Evolutionary conservation across 2,113 vertebrate genomes (phyloP), one percentile per base, ranked within the genome.

Genomic region (Poecile atricapillus): DNA sequence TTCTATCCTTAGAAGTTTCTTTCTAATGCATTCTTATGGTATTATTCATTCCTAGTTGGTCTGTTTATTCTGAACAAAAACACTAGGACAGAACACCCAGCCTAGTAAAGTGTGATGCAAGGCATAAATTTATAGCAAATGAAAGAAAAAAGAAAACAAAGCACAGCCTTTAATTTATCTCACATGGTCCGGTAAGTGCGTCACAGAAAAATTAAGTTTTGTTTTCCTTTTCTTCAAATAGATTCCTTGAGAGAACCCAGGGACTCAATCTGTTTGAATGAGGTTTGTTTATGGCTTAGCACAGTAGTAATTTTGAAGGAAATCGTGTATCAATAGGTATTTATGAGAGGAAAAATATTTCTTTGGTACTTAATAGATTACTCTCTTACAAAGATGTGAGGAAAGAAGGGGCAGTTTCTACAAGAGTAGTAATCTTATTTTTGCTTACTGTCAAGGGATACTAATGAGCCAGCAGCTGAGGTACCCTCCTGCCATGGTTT

Each of bases 131-230:
- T 53, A 59, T 62, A 87, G 49, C 13, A 55, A 83, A 15, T 33
- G 44, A 68, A 80, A 83, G 25, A 41, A 77, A 30, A 56, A 73
- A 2, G 2, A 28, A 87, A 89, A 33, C 10, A 56, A 74, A 85
- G 12, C 9, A 8, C 8, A 47, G 7, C 3, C 12, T 62, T 74
- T 88, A 13, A 44, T 82, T 75, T 88, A 58, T 62, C 27, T 24
- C 1, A 3, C 12, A 11, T 50, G 17, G 56, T 77, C 8, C 20
- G 23, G 19, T 31, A 90, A 81, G 24, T 35, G 23, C 0, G 0
- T 79, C 27, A 41, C 53, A 74, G 43, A 24, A 85, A 88, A 52
- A 78, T 18, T 7, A 81, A 49, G 19, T 44, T 84, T 84, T 87
- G 9, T 52, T 28, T 79, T 55, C 17, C 15, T 81, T 59, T 64